A percentile compares a stretch with the other conserved stretches of the same genome.
These are phyloP conservation scores for Epirrhoe alternata DNA, from an alignment of 2,888 invertebrate species.

Conservation along the genomic window DNA sequence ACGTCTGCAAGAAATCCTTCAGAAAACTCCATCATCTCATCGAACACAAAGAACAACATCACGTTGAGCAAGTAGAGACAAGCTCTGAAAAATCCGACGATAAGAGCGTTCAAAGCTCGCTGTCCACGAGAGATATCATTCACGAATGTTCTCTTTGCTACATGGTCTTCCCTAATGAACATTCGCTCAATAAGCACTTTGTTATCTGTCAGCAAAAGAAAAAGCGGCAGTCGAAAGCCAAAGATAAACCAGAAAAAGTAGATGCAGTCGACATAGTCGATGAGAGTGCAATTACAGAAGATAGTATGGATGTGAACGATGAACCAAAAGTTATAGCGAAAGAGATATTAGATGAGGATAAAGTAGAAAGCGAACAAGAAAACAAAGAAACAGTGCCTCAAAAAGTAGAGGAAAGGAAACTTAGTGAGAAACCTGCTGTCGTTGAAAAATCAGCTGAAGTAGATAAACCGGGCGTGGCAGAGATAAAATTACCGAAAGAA, in stretches of 20 bases:
- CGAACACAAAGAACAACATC: constrained; percentile 79
- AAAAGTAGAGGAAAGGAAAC: constrained; percentile 37
- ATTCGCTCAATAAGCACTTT: constrained; percentile 77
- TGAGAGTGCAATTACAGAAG: constrained; percentile 38
- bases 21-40: constrained; percentile 75
- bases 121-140: constrained; percentile 80
- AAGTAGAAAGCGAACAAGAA: constrained; percentile 16
- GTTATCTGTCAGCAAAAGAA: constrained; percentile 71
- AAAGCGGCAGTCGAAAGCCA: constrained; percentile 68
- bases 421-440: constrained; percentile 24
- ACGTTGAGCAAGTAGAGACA: constrained; percentile 55
- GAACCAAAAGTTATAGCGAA: constrained; percentile 41
- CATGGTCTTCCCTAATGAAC: constrained; percentile 83
- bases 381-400: constrained; percentile 17
- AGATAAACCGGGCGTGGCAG: constrained; percentile 34
- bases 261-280: constrained; percentile 41
- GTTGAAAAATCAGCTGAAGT: constrained; percentile 20
- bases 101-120: constrained; percentile 72
- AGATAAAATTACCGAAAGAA: constrained; percentile 35
- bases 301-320: constrained; percentile 39
- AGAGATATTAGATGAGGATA: constrained; percentile 32
- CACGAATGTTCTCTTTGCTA: constrained; percentile 82
- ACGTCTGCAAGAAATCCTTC: constrained; percentile 78
- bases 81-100: constrained; percentile 77
- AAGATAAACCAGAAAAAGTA: constrained; percentile 49